phyloP scores from a whole-genome alignment of 2,888 invertebrate species.

The Loripinus fragilis region DNA sequence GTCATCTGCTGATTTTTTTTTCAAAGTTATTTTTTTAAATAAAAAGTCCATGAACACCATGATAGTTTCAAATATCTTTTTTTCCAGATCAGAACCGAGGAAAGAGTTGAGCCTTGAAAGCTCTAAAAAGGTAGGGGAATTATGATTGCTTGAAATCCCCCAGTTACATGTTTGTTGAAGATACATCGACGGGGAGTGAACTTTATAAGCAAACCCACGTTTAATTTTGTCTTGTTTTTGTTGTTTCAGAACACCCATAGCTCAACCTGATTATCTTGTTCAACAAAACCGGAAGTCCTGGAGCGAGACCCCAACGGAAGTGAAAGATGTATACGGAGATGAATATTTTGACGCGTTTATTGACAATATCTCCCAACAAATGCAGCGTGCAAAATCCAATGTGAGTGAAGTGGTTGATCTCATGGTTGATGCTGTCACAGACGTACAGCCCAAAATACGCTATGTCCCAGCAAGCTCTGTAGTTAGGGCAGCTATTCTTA shows the following conservation, averaged over 20 bases:
- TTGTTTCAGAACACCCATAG: constrained; percentile 76
- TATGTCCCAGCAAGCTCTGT: constrained; percentile 77
- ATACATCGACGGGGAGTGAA: no score
- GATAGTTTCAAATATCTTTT: no score
- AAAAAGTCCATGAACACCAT: no score
- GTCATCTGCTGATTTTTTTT: no score
- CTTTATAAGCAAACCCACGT: no score
- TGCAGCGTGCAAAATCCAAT: constrained; percentile 74
- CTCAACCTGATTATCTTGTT: constrained; percentile 67
- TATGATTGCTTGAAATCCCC: no score
- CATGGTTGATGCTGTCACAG: constrained; percentile 74
- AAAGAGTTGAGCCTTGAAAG: no score
- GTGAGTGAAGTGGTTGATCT: constrained; percentile 75
- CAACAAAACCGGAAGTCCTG: constrained; percentile 74
- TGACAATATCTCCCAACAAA: constrained; percentile 69
- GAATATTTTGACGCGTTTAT: constrained; percentile 79
- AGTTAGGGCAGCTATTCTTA: constrained; percentile 70
- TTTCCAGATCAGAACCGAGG: no score
- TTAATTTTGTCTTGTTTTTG: no score
- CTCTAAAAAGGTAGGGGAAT: no score
- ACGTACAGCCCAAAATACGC: constrained; percentile 67
- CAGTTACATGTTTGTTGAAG: no score
- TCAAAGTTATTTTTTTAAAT: no score
- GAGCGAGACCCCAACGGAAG: constrained; percentile 78
- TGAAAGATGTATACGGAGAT: constrained; percentile 77